Evolutionary conservation across 2,797 vertebrate genomes (phyloP).

Genomic region (Catharus ustulatus): DNA sequence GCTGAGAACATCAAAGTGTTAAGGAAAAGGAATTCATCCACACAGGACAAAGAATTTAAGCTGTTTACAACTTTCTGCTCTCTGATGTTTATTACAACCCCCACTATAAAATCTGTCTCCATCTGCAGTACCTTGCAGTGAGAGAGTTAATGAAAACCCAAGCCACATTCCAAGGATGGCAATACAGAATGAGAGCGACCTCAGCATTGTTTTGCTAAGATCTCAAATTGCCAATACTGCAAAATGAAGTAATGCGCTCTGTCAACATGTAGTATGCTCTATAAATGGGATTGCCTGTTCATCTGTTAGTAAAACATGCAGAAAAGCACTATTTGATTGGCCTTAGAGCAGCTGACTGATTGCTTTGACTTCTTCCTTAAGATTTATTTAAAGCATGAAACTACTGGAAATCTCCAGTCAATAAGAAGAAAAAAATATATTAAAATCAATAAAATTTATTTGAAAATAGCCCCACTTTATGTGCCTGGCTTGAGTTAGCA

Average conservation of each 20-base stretch:
- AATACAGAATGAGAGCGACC: constrained; percentile 61
- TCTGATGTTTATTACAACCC: constrained; percentile 11
- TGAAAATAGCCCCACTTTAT: background rate
- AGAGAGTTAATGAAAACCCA: constrained; percentile 69
- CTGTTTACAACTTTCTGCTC: constrained; percentile 21
- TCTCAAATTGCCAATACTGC: constrained; percentile 70
- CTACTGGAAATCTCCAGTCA: constrained; percentile 5
- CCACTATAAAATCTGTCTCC: background rate
- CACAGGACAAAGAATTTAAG: background rate
- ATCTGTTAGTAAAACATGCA: constrained; percentile 45
- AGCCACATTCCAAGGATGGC: constrained; percentile 71
- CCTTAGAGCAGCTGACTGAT: background rate
- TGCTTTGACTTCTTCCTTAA: constrained; percentile 1
- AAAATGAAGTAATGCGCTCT: constrained; percentile 69
- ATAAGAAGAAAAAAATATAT: background rate
- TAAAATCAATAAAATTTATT: background rate
- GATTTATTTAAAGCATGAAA: constrained; percentile 6
- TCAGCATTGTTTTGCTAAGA: constrained; percentile 72
- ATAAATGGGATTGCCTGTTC: constrained; percentile 52
- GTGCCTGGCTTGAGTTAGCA: background rate
- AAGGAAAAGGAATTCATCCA: background rate
- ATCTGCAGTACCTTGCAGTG: background rate
- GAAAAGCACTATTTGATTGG: constrained; percentile 23
- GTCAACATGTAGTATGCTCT: constrained; percentile 68
- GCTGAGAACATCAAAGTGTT: background rate